phyloP scores from a whole-genome alignment of 2,797 vertebrate species.

The Simalia tracyae region DNA sequence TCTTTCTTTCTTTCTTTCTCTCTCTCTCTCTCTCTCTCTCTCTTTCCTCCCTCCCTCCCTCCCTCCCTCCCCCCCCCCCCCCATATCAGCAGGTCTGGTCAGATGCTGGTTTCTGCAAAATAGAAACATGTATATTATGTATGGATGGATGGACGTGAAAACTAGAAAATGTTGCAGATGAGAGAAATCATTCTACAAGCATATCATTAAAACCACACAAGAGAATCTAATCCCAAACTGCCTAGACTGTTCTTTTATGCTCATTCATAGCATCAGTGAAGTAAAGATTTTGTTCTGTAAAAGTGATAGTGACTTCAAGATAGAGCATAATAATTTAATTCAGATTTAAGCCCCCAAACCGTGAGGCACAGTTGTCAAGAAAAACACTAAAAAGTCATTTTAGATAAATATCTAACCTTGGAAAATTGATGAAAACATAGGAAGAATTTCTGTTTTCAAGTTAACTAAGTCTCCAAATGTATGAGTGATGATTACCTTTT shows the following conservation, averaged over 20 bases:
- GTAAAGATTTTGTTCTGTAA: not conserved
- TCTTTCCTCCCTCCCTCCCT: too few species aligned
- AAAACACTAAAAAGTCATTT: not conserved
- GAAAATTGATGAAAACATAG: not conserved
- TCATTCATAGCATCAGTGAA: not conserved
- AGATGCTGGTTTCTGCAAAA: too few species aligned
- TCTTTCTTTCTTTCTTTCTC: too few species aligned
- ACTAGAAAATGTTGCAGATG: not conserved
- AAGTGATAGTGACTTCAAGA: not conserved
- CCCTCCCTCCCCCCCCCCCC: too few species aligned
- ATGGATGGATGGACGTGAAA: not conserved
- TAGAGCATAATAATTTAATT: not conserved
- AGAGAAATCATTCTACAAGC: not conserved
- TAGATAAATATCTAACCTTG: not conserved
- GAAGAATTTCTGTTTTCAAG: not conserved
- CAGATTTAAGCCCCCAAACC: not conserved
- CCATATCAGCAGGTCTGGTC: too few species aligned
- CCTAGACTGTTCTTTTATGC: not conserved
- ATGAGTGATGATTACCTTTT: not conserved
- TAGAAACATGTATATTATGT: too few species aligned
- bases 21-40: rapidly evolving
- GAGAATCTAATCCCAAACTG: not conserved
- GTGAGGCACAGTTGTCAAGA: not conserved
- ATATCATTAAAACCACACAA: not conserved
- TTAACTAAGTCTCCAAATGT: not conserved